A percentile compares a stretch with the other conserved stretches of the same genome.
phyloP scores from a whole-genome alignment of 2,113 vertebrate genomes.

The Procavia capensis region DNA sequence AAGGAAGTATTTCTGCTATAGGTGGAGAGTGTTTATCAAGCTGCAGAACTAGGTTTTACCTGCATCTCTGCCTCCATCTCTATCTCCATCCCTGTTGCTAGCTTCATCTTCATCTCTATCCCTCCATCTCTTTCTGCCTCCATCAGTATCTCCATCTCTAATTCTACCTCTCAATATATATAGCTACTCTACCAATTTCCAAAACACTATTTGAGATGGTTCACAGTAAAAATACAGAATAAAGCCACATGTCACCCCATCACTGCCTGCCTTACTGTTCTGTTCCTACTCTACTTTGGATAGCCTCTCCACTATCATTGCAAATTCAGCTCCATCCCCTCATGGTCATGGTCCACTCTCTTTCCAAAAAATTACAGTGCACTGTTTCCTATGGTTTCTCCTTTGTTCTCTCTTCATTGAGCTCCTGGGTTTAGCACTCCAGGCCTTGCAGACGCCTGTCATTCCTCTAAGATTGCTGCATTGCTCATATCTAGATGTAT shows the following conservation, averaged over 20 bases:
- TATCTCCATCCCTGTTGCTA: background rate
- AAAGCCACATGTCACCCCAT: fast-evolving
- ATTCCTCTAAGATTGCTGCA: background rate
- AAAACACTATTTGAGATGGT: background rate
- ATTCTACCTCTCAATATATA: background rate
- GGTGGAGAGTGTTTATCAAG: background rate
- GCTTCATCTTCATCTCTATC: background rate
- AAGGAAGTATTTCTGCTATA: background rate
- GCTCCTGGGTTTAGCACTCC: background rate
- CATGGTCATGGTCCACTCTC: no score
- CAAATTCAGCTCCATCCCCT: no score
- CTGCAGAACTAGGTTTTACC: background rate
- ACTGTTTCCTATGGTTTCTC: background rate
- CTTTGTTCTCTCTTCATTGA: background rate
- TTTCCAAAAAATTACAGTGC: no score
- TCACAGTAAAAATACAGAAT: background rate
- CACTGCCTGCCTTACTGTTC: background rate
- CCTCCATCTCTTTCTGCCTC: no score
- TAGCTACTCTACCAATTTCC: background rate
- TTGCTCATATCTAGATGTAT: background rate
- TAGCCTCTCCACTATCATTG: background rate
- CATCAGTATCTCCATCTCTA: background rate
- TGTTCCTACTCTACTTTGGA: background rate
- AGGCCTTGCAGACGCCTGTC: background rate
- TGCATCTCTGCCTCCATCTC: background rate